Evolutionary conservation across 2,888 invertebrate species (phyloP).

Genomic region (Conomelus anceps): DNA sequence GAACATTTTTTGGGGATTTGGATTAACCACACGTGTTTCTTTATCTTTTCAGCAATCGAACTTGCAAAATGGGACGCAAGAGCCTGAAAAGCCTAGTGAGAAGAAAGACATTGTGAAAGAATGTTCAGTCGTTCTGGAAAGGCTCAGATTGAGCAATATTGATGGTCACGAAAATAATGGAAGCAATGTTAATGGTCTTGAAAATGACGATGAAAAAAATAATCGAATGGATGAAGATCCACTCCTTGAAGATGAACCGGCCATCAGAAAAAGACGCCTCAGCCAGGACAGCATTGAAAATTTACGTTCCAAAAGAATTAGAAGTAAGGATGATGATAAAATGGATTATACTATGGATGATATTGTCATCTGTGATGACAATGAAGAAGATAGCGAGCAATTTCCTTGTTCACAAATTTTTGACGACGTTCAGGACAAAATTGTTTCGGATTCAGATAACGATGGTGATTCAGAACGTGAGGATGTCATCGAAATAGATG

Average conservation of each 20-base stretch:
- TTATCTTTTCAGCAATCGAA: not conserved
- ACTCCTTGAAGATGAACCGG: not conserved
- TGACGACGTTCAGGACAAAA: not conserved
- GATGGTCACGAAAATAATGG: not conserved
- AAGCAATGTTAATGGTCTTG: not conserved
- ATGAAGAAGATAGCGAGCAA: not conserved
- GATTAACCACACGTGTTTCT: not conserved
- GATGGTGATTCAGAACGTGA: not conserved
- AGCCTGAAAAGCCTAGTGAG: not conserved
- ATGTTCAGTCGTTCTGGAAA: not conserved
- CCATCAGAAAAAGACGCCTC: not conserved
- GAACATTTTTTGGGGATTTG: not conserved
- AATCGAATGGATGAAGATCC: not conserved
- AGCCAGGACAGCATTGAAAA: not conserved
- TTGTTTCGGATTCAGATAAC: not conserved
- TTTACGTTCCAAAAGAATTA: not conserved
- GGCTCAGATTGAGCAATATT: not conserved
- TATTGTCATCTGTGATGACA: not conserved
- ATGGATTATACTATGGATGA: not conserved
- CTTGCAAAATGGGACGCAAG: not conserved
- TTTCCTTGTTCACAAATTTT: slow-evolving; percentile 16
- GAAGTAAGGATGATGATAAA: not conserved
- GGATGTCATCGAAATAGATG: not conserved
- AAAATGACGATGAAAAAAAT: not conserved
- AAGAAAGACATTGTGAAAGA: not conserved